These are phyloP conservation scores for Acanthopagrus latus DNA, from an alignment of 2,797 vertebrate genomes.

Conservation along the genomic window DNA sequence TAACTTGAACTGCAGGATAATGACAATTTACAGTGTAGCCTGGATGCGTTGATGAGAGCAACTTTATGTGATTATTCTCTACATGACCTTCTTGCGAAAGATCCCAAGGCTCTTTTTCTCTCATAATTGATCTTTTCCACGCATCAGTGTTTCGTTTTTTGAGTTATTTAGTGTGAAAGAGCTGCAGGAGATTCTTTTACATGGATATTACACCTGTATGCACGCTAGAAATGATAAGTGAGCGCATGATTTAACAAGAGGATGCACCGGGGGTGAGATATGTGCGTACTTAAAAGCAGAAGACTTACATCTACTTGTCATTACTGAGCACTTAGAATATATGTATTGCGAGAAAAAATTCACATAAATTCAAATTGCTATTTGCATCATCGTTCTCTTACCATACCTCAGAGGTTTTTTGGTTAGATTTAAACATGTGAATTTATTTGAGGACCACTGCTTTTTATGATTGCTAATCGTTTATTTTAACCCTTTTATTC, in stretches of 20 bases:
- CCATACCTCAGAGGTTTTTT: not conserved
- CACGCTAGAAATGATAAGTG: conserved; percentile 27
- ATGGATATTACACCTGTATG: conserved; percentile 26
- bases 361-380: not conserved
- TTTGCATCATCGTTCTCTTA: not conserved
- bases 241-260: not conserved
- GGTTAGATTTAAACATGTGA: not conserved
- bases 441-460: not conserved
- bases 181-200: conserved; percentile 13
- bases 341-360: not conserved
- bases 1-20: conserved; percentile 46
- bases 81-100: conserved; percentile 39
- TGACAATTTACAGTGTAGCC: conserved; percentile 40
- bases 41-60: conserved; percentile 27
- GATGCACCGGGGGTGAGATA: not conserved
- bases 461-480: not conserved
- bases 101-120: conserved; percentile 18
- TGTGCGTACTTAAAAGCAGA: not conserved
- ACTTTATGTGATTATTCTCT: conserved; percentile 41
- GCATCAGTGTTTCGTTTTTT: conserved; percentile 19
- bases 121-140: conserved; percentile 39
- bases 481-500: not conserved
- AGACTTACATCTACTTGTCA: not conserved
- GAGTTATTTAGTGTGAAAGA: conserved; percentile 31
- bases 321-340: not conserved